Evolutionary conservation across 2,113 vertebrate species (phyloP), one percentile per base, ranked within the genome.

Genomic region (Nymphicus hollandicus): DNA sequence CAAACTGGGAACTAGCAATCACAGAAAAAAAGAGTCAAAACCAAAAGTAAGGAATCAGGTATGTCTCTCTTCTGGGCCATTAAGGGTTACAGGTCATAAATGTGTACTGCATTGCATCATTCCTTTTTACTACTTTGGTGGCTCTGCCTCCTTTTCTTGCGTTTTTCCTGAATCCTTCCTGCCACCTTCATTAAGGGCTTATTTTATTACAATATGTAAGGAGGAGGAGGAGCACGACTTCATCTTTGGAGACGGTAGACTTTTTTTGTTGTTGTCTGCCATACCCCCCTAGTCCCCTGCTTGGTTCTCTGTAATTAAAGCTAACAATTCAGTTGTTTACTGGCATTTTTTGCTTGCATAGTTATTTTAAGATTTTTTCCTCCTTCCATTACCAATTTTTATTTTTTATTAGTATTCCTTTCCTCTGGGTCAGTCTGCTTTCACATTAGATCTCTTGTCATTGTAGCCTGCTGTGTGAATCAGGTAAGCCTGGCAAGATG

Each of bases 191-290:
- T 60, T 66, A 86, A 71, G 8, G 8, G 3, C 11, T 81, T n/a
- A 47, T 55, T 91, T 81, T 78, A 15, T 56, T 73, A 49, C 7
- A 44, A 19, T 31, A 5, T 33, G 3, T 46, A 69, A 33, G 20
- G 35, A 66, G 11, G 2, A 6, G 10, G 11, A 22, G 7, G 27
- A 77, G 13, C 0, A 0, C 1, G 2, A 2, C 43, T 83, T 91
- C 7, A 46, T 81, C 20, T 71, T 58, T 68, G 39, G 18, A 78
- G 12, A 66, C 4, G 28, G 13, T 11, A 60, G 33, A 33, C 2
- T 9, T 37, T 74, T 35, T 17, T 10, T 70, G 12, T 58, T 55
- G 29, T 56, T 58, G 56, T 58, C 22, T 35, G 22, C 13, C 33
- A 16, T 58, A 14, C 11, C 35, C 25, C 58, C 10, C n/a, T 24